Base-by-base conservation (phyloP, 2,797 vertebrate species). In the Alectoris magna region DNA sequence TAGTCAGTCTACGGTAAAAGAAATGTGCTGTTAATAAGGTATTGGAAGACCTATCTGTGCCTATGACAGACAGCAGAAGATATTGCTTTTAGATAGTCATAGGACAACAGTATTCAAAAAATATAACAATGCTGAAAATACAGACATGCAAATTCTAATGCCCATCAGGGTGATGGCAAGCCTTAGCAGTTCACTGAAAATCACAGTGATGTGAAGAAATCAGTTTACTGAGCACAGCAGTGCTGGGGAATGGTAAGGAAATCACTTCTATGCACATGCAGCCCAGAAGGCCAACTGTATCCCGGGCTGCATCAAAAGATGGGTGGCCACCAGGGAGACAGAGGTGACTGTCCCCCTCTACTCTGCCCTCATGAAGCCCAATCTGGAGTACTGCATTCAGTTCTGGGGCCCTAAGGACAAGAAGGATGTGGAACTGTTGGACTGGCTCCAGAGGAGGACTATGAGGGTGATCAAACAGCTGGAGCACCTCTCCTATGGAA, bases 151-250 rank as follows among this genome's bases (percentile, higher is more conserved):
- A 41, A 23, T 58, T 55, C 19, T 62, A n/a, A 36, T 4, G 6
- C 21, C 29, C 14, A 14, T 48, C 44, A 63, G 39, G 51, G 58
- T 69, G 21, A 63, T 1, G 11, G 34, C 9, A 23, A 63, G 26
- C 36, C 51, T 72, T 43, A 78, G 49, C 16, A 69, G 72, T 1
- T 2, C 59, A 44, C 34, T 86, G 64, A 53, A 78, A 85, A 70
- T 49, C 48, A 79, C 11, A 59, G 16, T 10, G n/a, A 14, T 63
- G 43, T 62, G 46, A 90, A 69, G 14, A 18, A 70, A 68, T 14
- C 51, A 0, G 7, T 78, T 67, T 26, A 39, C 3, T 7, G 55
- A 67, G 29, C n/a, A 17, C 0, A 51, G 41, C 2, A 72, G 59
- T 6, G 4, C 11, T 87, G 60, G 9, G 43, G 36, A 66, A 7